Evolutionary conservation across 1,140 invertebrate genomes (phyloP), one percentile per base, ranked within the genome.

Genomic region (Heliconius melpomene): DNA sequence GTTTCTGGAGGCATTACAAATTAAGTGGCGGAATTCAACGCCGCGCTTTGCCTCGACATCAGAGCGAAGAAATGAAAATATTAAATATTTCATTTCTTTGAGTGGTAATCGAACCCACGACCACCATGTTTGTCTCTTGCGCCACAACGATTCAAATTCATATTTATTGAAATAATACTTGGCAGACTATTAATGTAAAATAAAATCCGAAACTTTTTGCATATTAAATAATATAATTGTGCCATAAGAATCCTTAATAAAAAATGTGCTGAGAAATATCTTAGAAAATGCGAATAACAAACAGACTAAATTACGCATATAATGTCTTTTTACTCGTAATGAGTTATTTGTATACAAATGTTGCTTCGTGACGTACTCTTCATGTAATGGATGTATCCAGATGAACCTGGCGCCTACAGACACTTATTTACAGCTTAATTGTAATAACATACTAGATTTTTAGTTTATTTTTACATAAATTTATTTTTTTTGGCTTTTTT

Each of bases 301-400:
- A 73, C 77, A 29, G 71, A 60, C 32, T 73, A 73, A 78, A 78
- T 78, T 73, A 78, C 32, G 77, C 77, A 60, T 78, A 54, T 74
- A 73, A 73, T n/a, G 72, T 70, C n/a, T 78, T 79, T 73, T 70
- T 80, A 80, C 66, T 78, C 32, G 80, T 84, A 84, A 85, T 79
- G 70, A 82, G 81, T 46, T 74, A 81, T 85, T 85, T 84, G 81
- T 81, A 85, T 77, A 78, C 81, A 81, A 81, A 82, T 81, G 75
- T 72, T 29, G 75, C 46, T 23, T 50, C 20, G 70, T 83, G 81
- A 83, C 82, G 84, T 85, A 80, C 77, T 72, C 70, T 20, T 38
- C 16, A 36, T 13, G 74, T 54, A 74, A 57, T 46, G 29, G 32
- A n/a, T 26, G n/a, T 23, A 66, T 66, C 29, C 60, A 66, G 60